Evolutionary conservation across 2,888 invertebrate genomes (phyloP), one percentile per base, ranked within the genome.

Genomic region (Megalurothrips usitatus): DNA sequence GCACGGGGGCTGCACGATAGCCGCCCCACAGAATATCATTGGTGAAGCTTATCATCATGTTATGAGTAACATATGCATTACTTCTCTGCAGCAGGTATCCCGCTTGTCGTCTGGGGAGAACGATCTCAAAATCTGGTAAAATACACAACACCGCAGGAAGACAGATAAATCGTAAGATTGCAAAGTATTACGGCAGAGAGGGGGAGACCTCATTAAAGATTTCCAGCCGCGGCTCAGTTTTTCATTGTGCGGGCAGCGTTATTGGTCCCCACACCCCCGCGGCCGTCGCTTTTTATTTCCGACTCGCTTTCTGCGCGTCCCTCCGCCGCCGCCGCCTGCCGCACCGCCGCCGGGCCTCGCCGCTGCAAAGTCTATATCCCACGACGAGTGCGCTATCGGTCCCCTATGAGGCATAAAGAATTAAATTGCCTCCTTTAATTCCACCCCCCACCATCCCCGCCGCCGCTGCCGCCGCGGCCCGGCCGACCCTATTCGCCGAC

Each of bases 381-480:
- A 12, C 68, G 68, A 75, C 10, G 68, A 75, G 68, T 75, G 4
- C 68, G 68, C 68, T 75, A 75, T 75, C 68, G 68, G 68, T 75
- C 68, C 68, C 68, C 68, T 75, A 75, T 75, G 68, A 75, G 68
- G 68, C 68, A 75, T 75, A 75, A 82, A 83, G 82, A 83, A 82
- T 83, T 82, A 83, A 83, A 83, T 83, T 83, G 83, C 83, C 82
- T 82, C 83, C 81, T 82, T 83, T 83, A 83, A 83, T 83, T 82
- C 83, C 68, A 26, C 68, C 68, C 68, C 68, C 68, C 10, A 23
- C 52, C 52, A 52, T 68, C 23, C 23, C 26, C 12, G 68, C 23
- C 58, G 34, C 34, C 34, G 34, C 34, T 58, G 58, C 12, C 0
- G 58, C 58, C 9, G 3, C 52, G 52, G 52, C 52, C 4, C 52